Evolutionary conservation across 2,797 vertebrate species (phyloP), one percentile per base, ranked within the genome.

Genomic region (Cuniculus paca): DNA sequence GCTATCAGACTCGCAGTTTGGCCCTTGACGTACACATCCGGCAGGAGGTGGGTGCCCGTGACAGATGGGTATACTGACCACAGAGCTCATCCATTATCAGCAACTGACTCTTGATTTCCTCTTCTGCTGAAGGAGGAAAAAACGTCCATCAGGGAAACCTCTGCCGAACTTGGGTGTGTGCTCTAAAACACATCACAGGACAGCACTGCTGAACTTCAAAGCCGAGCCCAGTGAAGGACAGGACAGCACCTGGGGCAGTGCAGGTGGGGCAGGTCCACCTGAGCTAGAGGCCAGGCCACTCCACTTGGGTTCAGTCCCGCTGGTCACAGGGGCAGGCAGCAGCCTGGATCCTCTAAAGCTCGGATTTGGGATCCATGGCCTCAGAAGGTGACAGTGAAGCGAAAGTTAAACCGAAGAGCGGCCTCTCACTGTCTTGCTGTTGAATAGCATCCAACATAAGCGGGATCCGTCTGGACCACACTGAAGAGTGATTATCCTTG

Each of bases 381-480:
- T 82, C 94, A 77, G 91, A 58, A 90, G 52, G 36, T 45, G 60
- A 72, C 65, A 85, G 3, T 82, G 42, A 74, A 68, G 14, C 28
- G 13, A 84, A 96, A 82, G 63, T 58, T n/a, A 81, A 89, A 48
- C 63, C 91, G 34, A 54, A 96, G 65, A 90, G 22, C 26, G 63
- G 61, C 19, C 42, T 90, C n/a, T 83, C 60, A 2, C 19, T 87
- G 72, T 52, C 54, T 91, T 70, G 39, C 39, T 90, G 22, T 14
- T 24, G 48, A 77, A 52, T 9, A 83, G 52, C 45, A 65, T 39
- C 28, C n/a, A 31, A 28, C 10, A 13, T 22, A 78, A 28, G 36
- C 34, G 50, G 14, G 52, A 34, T 82, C 50, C 77, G 75, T 79
- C 28, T 84, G 61, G 65, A 61, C 8, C 0, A 1, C n/a, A 34